Evolutionary conservation across 1,140 invertebrate species (phyloP), one percentile per base, ranked within the genome.

Genomic region (Leptinotarsa texana): DNA sequence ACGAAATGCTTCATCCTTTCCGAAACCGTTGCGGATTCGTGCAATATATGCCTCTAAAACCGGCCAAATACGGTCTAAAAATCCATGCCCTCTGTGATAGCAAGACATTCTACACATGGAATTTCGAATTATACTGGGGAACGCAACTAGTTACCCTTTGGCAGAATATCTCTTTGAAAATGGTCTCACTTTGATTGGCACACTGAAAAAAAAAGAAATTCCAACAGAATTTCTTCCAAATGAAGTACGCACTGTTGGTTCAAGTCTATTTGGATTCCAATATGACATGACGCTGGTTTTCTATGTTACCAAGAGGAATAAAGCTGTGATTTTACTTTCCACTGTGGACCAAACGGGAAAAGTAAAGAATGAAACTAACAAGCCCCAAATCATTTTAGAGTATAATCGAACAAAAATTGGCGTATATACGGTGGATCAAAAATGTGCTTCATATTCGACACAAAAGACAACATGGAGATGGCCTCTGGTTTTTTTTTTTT

Each of bases 401-500:
- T 87, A 87, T 72, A 87, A 88, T 57, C 15, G 15, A 57, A 57
- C 49, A 3, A 88, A 87, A 81, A 78, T 80, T 24, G 85, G 83
- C 13, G 84, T 86, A 2, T 82, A 86, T 79, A 82, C 70, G 15
- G 81, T 84, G 65, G 83, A 87, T 77, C 74, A 82, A 76, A 76
- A 68, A 42, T 76, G 80, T 75, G 68, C 74, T 70, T 57, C 65
- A 62, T 78, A 80, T 67, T 68, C 71, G 27, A 86, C 86, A 8
- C 82, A 84, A 79, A 83, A 87, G 65, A 82, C 86, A 66, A 86
- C 86, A 67, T 85, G 86, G 77, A 85, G 87, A 80, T 89, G 88
- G 88, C 85, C 86, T 6, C 77, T 88, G 11, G 85, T 76, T 89
- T 63, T 89, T 89, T 80, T 1, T 88, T 79, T 88, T 86, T 72